These are phyloP conservation scores for Tholera decimalis DNA, from an alignment of 2,888 invertebrate species.

Conservation along the genomic window DNA sequence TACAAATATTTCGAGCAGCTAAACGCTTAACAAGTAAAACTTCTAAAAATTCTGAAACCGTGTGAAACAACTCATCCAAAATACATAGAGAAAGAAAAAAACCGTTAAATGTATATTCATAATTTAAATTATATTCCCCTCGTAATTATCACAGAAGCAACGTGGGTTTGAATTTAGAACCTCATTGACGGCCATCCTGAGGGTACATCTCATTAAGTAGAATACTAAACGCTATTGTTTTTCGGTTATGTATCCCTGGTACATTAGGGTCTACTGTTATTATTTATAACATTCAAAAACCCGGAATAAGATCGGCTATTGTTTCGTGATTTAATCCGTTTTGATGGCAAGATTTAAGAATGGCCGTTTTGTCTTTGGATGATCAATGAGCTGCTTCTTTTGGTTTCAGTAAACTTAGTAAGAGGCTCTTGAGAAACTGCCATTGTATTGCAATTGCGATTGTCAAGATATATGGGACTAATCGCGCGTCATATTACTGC, in stretches of 20 bases:
- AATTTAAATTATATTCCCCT: constrained; percentile 75
- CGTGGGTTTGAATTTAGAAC: constrained; percentile 85
- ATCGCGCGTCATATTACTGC: no score
- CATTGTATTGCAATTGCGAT: no score
- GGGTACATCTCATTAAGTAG: constrained; percentile 87
- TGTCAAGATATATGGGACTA: no score
- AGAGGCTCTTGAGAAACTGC: not conserved
- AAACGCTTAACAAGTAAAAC: constrained; percentile 13
- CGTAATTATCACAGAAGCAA: constrained; percentile 80
- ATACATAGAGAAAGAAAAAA: constrained; percentile 38
- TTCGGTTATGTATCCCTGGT: constrained; percentile 46
- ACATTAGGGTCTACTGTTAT: constrained; percentile 39
- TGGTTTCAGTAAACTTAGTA: not conserved
- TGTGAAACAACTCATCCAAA: constrained; percentile 36
- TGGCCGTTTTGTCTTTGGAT: not conserved
- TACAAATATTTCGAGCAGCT: not conserved
- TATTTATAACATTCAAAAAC: constrained; percentile 27
- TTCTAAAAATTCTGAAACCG: constrained; percentile 5
- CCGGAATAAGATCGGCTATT: constrained; percentile 19
- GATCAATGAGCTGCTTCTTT: not conserved
- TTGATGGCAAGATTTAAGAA: not conserved
- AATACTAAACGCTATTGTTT: constrained; percentile 71
- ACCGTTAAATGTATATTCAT: constrained; percentile 74
- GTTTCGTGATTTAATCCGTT: constrained; percentile 23
- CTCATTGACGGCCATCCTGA: constrained; percentile 84